These are phyloP conservation scores for western clawed frog (Xenopus tropicalis) DNA, from an alignment of 2,113 vertebrate species.

Conservation along the genomic window UCB_Xtro_10.0 CM004443.2:54995001-54995500, in stretches of 20 bases:
- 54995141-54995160: constrained; percentile 52
- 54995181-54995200: constrained; percentile 63
- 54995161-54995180: constrained; percentile 54
- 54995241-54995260: constrained; percentile 68
- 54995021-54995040: constrained; percentile 80
- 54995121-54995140: constrained; percentile 54
- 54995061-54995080: constrained; percentile 74
- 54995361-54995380: constrained; percentile 60
- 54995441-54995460: constrained; percentile 59
- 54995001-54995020: constrained; percentile 85
- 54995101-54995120: constrained; percentile 81
- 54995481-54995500: constrained; percentile 75
- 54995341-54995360: constrained; percentile 74
- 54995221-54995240: constrained; percentile 50
- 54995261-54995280: constrained; percentile 72
- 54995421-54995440: constrained; percentile 65
- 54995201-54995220: constrained; percentile 64
- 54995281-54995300: constrained; percentile 56
- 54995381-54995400: constrained; percentile 62
- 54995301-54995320: constrained; percentile 56
- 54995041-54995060: constrained; percentile 23
- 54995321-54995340: constrained; percentile 83
- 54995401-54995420: constrained; percentile 68
- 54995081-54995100: constrained; percentile 87
- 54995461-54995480: constrained; percentile 66